A percentile compares a stretch with the other conserved stretches of the same genome.
These are phyloP conservation scores for Doryteuthis pealeii DNA, from an alignment of 1,140 invertebrate genomes.

Conservation along the genomic window DNA sequence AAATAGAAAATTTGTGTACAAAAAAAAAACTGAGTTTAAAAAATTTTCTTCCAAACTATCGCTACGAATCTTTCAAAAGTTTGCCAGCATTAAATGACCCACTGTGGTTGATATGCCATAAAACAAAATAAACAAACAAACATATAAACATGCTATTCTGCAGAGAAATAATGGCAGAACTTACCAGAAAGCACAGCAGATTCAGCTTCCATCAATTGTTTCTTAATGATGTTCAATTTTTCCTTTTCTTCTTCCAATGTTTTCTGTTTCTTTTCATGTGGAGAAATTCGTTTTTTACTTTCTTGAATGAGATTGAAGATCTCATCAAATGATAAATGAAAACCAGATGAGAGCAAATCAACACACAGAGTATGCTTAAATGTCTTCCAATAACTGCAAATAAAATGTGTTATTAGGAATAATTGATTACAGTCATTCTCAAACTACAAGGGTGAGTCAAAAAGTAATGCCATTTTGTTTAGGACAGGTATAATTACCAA, in stretches of 20 bases:
- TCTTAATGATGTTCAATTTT: constrained; percentile 53
- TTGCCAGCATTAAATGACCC: too few relatives aligned
- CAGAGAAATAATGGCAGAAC: too few relatives aligned
- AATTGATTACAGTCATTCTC: constrained; percentile 12
- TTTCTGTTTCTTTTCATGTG: constrained; percentile 48
- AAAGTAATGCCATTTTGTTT: too few relatives aligned
- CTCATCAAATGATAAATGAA: constrained; percentile 55
- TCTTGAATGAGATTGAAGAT: constrained; percentile 54
- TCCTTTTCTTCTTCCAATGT: constrained; percentile 53
- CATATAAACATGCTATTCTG: too few relatives aligned
- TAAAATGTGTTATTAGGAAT: constrained; percentile 20
- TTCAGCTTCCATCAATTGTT: constrained; percentile 53
- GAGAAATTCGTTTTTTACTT: constrained; percentile 49
- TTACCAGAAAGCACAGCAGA: constrained; percentile 19
- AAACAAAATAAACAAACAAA: too few relatives aligned
- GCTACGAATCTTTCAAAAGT: too few relatives aligned
- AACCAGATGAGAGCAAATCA: constrained; percentile 57
- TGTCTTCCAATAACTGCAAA: constrained; percentile 52
- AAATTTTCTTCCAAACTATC: too few relatives aligned
- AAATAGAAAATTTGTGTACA: too few relatives aligned
- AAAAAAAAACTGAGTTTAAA: too few relatives aligned
- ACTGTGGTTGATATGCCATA: too few relatives aligned
- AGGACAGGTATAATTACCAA: too few relatives aligned
- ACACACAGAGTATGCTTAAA: constrained; percentile 58
- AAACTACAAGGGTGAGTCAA: too few relatives aligned